A percentile compares a stretch with the other conserved stretches of the same genome.
phyloP scores from a whole-genome alignment of 2,888 invertebrate genomes.

The Alcis repandata region DNA sequence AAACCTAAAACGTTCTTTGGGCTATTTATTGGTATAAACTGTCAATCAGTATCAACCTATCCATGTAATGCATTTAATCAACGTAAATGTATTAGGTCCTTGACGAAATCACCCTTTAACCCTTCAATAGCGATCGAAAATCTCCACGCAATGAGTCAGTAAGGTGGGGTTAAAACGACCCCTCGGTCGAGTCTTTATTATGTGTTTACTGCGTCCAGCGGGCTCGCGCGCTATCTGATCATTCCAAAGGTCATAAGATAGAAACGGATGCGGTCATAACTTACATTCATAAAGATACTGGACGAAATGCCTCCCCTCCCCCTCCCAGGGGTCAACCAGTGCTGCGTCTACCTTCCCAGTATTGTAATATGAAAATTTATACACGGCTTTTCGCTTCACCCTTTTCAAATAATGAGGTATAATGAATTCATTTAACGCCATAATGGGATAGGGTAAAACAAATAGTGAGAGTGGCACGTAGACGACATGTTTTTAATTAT shows the following conservation, averaged over 20 bases:
- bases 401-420: constrained; percentile 41
- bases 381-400: constrained; percentile 32
- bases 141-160: constrained; percentile 33
- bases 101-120: constrained; percentile 15
- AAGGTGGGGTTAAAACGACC: constrained; percentile 49
- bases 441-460: constrained; percentile 34
- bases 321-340: constrained; percentile 22
- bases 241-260: constrained; percentile 58
- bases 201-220: constrained; percentile 71
- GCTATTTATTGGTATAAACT: neutral
- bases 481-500: constrained; percentile 23
- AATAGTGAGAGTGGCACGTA: constrained; percentile 31
- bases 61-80: neutral
- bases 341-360: constrained; percentile 35
- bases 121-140: constrained; percentile 28
- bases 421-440: constrained; percentile 36
- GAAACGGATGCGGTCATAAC: constrained; percentile 53
- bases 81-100: constrained; percentile 7
- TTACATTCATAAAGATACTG: constrained; percentile 53
- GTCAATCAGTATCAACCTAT: neutral
- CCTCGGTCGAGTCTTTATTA: constrained; percentile 59
- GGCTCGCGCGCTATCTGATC: constrained; percentile 64
- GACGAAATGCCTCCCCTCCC: constrained; percentile 28
- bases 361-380: constrained; percentile 45
- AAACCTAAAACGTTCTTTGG: neutral